Conservation (phyloP, 2,113 vertebrate genomes). For the Siniperca knerii region DNA sequence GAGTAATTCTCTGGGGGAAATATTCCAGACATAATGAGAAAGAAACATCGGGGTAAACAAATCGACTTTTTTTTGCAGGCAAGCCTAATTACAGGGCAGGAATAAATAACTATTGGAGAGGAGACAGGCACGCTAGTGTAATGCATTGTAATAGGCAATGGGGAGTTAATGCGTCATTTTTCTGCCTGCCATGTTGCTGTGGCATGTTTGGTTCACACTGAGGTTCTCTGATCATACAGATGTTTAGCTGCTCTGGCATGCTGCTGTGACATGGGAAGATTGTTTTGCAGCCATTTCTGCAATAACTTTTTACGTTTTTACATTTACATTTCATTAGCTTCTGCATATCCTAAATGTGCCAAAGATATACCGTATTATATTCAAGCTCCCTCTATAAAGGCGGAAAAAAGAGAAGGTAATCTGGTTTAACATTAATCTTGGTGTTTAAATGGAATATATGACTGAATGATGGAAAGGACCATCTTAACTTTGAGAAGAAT, state of each 20-base stretch:
- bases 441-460: conserved; percentile 21
- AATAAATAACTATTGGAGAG: conserved; percentile 78
- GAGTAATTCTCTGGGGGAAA: conserved; percentile 68
- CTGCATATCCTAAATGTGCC: neutral
- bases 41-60: conserved; percentile 79
- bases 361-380: conserved; percentile 2
- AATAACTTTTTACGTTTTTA: conserved; percentile 12
- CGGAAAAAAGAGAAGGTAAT: neutral
- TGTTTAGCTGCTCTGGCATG: conserved; percentile 27
- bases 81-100: conserved; percentile 79
- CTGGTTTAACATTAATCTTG: neutral
- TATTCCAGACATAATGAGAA: conserved; percentile 80
- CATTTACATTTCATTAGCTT: neutral
- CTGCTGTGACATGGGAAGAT: conserved; percentile 11
- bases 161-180: conserved; percentile 71
- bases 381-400: neutral
- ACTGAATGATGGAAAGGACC: neutral
- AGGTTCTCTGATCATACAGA: conserved; percentile 43
- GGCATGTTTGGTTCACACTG: conserved; percentile 49
- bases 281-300: neutral
- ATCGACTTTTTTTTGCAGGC: conserved; percentile 76
- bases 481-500: conserved; percentile 4
- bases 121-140: conserved; percentile 60
- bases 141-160: conserved; percentile 74
- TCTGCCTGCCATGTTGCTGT: conserved; percentile 63